phyloP scores from a whole-genome alignment of 2,797 vertebrate species.

The Myripristis murdjan region DNA sequence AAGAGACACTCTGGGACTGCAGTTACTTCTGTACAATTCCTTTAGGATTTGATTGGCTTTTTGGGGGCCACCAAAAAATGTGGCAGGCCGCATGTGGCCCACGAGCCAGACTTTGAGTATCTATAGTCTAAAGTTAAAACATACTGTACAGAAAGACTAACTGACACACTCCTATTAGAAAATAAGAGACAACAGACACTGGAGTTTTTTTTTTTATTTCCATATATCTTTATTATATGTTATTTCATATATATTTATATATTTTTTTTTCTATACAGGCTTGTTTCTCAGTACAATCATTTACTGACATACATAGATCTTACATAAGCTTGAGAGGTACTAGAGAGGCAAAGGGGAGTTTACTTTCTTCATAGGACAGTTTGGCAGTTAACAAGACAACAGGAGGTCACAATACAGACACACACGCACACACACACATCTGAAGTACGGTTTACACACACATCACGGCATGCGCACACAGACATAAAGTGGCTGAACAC shows the following conservation, averaged over 20 bases:
- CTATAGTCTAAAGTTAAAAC: too few species aligned
- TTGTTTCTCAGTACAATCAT: conserved; percentile 83
- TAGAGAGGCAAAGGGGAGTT: conserved; percentile 69
- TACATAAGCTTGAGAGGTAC: conserved; percentile 76
- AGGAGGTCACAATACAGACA: conserved; percentile 68
- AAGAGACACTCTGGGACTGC: too few species aligned
- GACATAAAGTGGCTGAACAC: conserved; percentile 47
- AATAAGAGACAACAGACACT: conserved; percentile 15
- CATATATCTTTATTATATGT: conserved; percentile 81
- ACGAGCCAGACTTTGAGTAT: too few species aligned
- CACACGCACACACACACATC: conserved; percentile 36
- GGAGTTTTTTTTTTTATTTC: conserved; percentile 44
- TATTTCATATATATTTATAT: conserved; percentile 82
- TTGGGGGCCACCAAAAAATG: too few species aligned
- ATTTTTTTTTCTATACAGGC: conserved; percentile 84
- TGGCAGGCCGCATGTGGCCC: too few species aligned
- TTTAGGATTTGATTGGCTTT: too few species aligned
- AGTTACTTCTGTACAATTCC: too few species aligned
- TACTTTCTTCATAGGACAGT: conserved; percentile 73
- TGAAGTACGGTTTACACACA: conserved; percentile 46
- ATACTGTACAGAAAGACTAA: too few species aligned
- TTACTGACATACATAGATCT: conserved; percentile 82
- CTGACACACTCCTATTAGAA: too few species aligned
- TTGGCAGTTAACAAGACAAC: conserved; percentile 79
- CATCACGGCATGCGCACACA: conserved; percentile 56